phyloP scores from a whole-genome alignment of 2,888 invertebrate species.

The Hoplodrina ambigua region DNA sequence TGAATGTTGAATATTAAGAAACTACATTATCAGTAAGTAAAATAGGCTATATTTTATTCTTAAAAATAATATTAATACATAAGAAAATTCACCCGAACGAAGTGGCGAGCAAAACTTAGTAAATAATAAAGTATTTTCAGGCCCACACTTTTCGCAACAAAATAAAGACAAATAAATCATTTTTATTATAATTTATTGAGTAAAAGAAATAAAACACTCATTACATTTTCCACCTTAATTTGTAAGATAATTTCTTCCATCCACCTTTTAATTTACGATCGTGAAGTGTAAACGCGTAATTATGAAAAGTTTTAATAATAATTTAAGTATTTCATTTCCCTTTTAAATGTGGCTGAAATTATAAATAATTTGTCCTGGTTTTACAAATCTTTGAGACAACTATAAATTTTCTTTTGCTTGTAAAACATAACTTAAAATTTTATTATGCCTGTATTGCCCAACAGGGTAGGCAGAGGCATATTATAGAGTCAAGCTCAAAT shows the following conservation, averaged over 20 bases:
- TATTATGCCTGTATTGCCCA: neutral
- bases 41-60: too few relatives aligned
- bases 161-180: constrained; percentile 21
- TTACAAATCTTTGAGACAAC: constrained; percentile 3
- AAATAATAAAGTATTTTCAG: neutral
- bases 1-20: too few relatives aligned
- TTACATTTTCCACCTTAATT: constrained; percentile 31
- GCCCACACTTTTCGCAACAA: constrained; percentile 4
- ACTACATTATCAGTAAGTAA: too few relatives aligned
- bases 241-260: constrained; percentile 25
- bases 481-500: neutral
- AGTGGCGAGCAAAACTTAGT: too few relatives aligned
- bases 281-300: constrained; percentile 47
- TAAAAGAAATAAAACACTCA: constrained; percentile 37
- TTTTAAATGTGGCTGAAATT: constrained; percentile 36
- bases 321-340: constrained; percentile 36
- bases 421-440: neutral
- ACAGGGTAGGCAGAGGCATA: too few relatives aligned
- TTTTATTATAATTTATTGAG: constrained; percentile 25
- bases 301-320: constrained; percentile 43
- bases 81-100: too few relatives aligned
- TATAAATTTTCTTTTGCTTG: neutral
- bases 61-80: too few relatives aligned
- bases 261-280: constrained; percentile 28
- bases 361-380: constrained; percentile 37